phyloP scores from a whole-genome alignment of 1,140 invertebrate genomes.

The Caerostris darwini region DNA sequence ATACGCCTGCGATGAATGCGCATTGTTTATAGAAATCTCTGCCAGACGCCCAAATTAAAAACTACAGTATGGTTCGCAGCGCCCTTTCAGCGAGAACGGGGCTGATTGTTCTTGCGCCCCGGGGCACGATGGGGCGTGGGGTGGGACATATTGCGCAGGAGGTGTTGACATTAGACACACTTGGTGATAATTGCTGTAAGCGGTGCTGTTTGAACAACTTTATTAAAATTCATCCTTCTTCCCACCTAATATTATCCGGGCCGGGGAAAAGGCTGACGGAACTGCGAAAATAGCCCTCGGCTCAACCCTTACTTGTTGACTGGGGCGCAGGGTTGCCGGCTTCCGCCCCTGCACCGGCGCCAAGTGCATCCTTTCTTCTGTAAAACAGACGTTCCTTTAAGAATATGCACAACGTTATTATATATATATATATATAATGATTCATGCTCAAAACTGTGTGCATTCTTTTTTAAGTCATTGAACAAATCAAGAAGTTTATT shows the following conservation, averaged over 20 bases:
- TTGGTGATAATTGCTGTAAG: conserved; percentile 75
- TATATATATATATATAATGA: not conserved
- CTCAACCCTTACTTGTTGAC: conserved; percentile 60
- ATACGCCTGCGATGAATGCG: conserved; percentile 14
- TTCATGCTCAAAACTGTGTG: too few relatives aligned
- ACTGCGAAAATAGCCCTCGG: conserved; percentile 68
- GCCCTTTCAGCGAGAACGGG: conserved; percentile 22
- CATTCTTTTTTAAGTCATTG: too few relatives aligned
- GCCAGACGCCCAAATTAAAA: conserved; percentile 51
- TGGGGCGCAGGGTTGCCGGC: conserved; percentile 6
- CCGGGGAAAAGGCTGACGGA: conserved; percentile 56
- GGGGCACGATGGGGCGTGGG: not conserved
- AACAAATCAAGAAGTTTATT: too few relatives aligned
- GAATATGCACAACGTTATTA: not conserved
- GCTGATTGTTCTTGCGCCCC: conserved; percentile 40
- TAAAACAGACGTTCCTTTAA: not conserved
- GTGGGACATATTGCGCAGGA: conserved; percentile 42
- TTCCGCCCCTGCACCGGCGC: not conserved
- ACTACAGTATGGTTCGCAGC: not conserved
- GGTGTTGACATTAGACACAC: conserved; percentile 73
- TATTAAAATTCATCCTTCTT: conserved; percentile 75
- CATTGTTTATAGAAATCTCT: conserved; percentile 23
- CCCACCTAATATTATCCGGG: conserved; percentile 15
- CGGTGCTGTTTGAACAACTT: conserved; percentile 74
- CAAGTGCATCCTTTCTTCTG: not conserved